phyloP scores from a whole-genome alignment of 2,113 vertebrate species.

The Aleadryas rufinucha region DNA sequence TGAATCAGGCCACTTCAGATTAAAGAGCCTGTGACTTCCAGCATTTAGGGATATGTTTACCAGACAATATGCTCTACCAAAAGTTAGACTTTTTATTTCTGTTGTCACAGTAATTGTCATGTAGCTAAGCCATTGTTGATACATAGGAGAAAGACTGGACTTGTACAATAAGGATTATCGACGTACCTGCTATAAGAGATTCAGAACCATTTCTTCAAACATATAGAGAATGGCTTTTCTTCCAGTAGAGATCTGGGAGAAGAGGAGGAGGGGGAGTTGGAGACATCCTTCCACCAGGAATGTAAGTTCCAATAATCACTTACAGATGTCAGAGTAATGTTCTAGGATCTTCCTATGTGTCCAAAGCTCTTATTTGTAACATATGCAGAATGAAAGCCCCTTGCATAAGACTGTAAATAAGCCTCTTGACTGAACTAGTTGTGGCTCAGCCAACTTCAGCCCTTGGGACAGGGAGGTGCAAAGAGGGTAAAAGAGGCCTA shows the following conservation, averaged over 20 bases:
- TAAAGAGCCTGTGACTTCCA: not conserved
- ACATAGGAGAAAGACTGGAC: not conserved
- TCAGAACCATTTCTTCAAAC: not conserved
- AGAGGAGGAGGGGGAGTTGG: not conserved
- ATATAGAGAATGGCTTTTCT: not conserved
- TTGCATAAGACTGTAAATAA: conserved; percentile 13
- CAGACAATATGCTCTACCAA: not conserved
- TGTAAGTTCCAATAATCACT: conserved; percentile 23
- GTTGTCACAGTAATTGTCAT: not conserved
- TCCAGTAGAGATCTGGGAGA: not conserved
- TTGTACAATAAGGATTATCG: not conserved
- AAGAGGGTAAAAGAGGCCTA: not conserved
- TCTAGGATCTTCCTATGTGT: conserved; percentile 9
- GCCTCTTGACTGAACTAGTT: not conserved
- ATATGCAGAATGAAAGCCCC: not conserved
- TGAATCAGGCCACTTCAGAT: not conserved
- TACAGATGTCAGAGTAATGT: conserved; percentile 14
- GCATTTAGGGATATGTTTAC: not conserved
- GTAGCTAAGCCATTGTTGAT: not conserved
- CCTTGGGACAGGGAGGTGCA: not conserved
- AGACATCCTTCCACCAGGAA: not conserved
- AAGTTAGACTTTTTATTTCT: not conserved
- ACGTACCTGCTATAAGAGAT: not conserved
- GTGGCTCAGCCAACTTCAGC: not conserved
- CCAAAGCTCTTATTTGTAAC: conserved; percentile 30